A percentile compares a stretch with the other conserved stretches of the same genome.
These are phyloP conservation scores for Nematostella vectensis DNA, from an alignment of 92 coral and sea anemone genomes.

Conservation along the genomic window DNA sequence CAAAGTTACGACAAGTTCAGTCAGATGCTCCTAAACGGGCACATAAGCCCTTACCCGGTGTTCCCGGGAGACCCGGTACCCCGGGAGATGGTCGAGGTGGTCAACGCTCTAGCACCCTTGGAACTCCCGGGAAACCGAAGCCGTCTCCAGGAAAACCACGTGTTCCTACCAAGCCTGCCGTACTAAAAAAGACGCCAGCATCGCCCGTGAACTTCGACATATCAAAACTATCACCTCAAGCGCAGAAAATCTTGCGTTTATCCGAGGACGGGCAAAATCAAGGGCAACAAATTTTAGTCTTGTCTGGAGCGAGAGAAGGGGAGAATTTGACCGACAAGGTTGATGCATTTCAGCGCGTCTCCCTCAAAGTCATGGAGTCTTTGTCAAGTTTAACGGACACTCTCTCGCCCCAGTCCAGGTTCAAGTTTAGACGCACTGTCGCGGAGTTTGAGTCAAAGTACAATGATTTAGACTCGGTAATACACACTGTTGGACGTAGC, in stretches of 20 bases:
- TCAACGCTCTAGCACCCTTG: not conserved
- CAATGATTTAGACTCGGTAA: constrained; percentile 61
- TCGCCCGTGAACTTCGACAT: constrained; percentile 27
- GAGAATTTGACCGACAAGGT: constrained; percentile 42
- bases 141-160: constrained; percentile 57
- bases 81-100: constrained; percentile 1
- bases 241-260: constrained; percentile 48
- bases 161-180: constrained; percentile 62
- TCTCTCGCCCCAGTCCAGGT: constrained; percentile 73
- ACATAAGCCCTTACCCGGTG: constrained; percentile 9
- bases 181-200: constrained; percentile 36
- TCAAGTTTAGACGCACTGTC: constrained; percentile 62
- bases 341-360: constrained; percentile 44
- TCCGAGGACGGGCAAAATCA: constrained; percentile 46
- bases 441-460: constrained; percentile 64
- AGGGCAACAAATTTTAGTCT: constrained; percentile 44
- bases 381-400: constrained; percentile 70
- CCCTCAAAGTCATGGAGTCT: constrained; percentile 54
- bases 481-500: constrained; percentile 55
- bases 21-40: not conserved
- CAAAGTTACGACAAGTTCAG: not conserved
- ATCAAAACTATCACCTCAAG: constrained; percentile 48
- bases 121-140: constrained; percentile 7
- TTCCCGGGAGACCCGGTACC: constrained; percentile 1
- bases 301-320: constrained; percentile 58